Evolutionary conservation across 1,140 invertebrate species (phyloP), one percentile per base, ranked within the genome.

Genomic region (Ooceraea biroi): DNA sequence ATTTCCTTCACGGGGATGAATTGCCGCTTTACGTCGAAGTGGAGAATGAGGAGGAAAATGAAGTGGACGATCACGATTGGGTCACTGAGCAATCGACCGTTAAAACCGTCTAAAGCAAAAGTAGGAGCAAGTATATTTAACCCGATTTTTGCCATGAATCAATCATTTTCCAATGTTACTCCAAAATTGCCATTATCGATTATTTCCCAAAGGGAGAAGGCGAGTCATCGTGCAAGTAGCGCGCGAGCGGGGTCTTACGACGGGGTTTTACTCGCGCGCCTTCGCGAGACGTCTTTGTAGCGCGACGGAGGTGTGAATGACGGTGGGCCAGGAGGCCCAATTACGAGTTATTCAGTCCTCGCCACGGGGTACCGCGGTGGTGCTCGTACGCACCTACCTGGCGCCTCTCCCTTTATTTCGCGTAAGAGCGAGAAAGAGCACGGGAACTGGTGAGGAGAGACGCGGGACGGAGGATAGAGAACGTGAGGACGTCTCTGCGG

Each of bases 271-370:
- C 44, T 48, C 22, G 22, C 48, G 61, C 46, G 71, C 46, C 63
- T 77, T 82, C 68, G 68, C 46, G 55, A 78, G 86, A 88, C 44
- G 83, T 85, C 86, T 88, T 89, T 89, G 87, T 83, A 36, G 36
- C 66, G 52, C 48, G 86, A 73, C 55, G 52, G 60, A 78, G 84
- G 83, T 71, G 83, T 85, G 85, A 88, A 87, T 90, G 88, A 71
- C 65, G 86, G 58, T 77, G 71, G 71, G 69, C 85, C 87, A 82
- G 76, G 46, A 84, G 73, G 87, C 84, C 85, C 89, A 92, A 92
- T 92, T 92, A 92, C 86, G 76, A 82, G 65, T 80, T 87, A 92
- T 92, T 92, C 91, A 92, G 84, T 72, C 72, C 61, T 85, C 92
- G 73, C 91, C 87, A 71, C 87, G 86, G 87, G 87, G 66, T 50